phyloP scores from a whole-genome alignment of 2,888 invertebrate species.

The Polydrusus tereticollis region DNA sequence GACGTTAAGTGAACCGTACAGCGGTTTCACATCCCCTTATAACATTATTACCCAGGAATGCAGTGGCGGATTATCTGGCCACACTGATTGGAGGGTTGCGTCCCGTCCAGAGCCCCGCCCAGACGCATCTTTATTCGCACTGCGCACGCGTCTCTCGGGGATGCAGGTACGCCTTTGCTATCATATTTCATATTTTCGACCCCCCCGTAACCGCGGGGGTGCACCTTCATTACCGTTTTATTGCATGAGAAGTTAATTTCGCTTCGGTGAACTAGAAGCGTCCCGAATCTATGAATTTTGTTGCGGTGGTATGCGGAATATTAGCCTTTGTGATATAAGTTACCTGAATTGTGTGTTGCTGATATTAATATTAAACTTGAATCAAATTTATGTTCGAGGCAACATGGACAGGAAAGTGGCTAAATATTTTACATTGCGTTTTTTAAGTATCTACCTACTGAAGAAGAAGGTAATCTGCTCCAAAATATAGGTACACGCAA shows the following conservation, averaged over 20 bases:
- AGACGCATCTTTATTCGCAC: slow-evolving; percentile 53
- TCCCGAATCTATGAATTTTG: slow-evolving; percentile 20
- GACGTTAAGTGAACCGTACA: slow-evolving; percentile 50
- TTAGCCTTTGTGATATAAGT: slow-evolving; percentile 8
- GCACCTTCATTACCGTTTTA: slow-evolving; percentile 51
- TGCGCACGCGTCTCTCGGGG: slow-evolving; percentile 55
- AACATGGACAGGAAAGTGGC: no score
- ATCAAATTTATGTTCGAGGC: neutral
- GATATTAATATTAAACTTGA: neutral
- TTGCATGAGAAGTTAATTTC: slow-evolving; percentile 52
- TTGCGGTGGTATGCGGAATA: slow-evolving; percentile 3
- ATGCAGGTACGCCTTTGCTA: slow-evolving; percentile 60
- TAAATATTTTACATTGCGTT: no score
- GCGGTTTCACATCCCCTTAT: slow-evolving; percentile 52
- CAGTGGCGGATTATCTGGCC: slow-evolving; percentile 58
- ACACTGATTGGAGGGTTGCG: slow-evolving; percentile 60
- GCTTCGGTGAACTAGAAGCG: slow-evolving; percentile 47
- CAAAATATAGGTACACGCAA: no score
- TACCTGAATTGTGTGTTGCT: neutral
- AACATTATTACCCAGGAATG: slow-evolving; percentile 62
- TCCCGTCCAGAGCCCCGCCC: slow-evolving; percentile 57
- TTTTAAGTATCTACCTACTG: no score
- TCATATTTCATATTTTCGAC: slow-evolving; percentile 59
- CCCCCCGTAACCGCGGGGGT: slow-evolving; percentile 43
- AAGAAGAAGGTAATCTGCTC: no score